Evolutionary conservation across 2,113 vertebrate genomes (phyloP).

Genomic region (Pygoscelis adeliae): DNA sequence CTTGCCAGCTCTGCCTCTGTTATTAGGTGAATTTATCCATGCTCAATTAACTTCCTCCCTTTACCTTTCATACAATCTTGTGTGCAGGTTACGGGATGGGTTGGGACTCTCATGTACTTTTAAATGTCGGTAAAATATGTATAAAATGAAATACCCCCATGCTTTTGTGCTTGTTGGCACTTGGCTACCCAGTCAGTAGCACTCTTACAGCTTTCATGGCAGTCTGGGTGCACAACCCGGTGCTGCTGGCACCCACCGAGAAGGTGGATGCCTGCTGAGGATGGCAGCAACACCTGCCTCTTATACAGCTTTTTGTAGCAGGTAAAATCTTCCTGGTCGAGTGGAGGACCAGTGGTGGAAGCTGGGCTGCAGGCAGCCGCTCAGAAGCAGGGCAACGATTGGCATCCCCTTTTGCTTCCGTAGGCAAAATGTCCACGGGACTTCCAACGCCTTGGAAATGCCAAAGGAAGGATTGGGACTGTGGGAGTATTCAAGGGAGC

Average conservation of each 20-base stretch:
- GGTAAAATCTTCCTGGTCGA: not conserved
- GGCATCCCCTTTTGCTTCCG: not conserved
- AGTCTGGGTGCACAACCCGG: rapidly evolving
- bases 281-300: not conserved
- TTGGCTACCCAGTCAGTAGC: not conserved
- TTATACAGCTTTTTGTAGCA: not conserved
- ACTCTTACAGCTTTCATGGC: not conserved
- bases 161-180: not conserved
- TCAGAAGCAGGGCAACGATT: not conserved
- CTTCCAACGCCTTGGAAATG: not conserved
- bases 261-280: not conserved
- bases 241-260: rapidly evolving
- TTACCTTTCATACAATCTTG: not conserved
- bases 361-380: not conserved
- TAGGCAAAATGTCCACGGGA: rapidly evolving
- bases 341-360: not conserved
- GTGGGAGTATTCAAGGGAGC: not conserved
- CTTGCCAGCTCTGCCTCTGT: not conserved
- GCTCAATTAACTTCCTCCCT: not conserved
- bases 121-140: not conserved
- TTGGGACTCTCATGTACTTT: not conserved
- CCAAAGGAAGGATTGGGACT: not conserved
- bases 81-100: not conserved
- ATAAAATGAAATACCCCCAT: not conserved
- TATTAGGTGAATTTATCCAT: not conserved